Evolutionary conservation across 2,797 vertebrate species (phyloP).

Genomic region (Spinibarbus caldwelli): DNA sequence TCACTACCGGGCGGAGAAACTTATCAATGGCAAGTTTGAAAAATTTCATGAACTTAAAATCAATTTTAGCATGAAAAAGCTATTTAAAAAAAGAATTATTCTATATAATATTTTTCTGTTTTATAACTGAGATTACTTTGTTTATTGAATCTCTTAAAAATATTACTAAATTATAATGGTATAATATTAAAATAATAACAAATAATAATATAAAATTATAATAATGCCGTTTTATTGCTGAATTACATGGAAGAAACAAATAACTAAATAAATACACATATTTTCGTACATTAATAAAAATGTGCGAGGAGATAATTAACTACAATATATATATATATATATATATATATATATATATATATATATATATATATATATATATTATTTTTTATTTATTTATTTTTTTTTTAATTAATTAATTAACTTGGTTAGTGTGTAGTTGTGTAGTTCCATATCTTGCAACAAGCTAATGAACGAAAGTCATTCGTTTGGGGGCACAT

Average conservation of each 20-base stretch:
- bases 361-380: too few species aligned
- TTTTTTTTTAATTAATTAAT: too few species aligned
- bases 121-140: background rate
- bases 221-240: background rate
- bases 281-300: background rate
- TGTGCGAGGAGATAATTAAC: background rate
- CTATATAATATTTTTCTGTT: background rate
- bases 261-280: background rate
- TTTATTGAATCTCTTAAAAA: background rate
- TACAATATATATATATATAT: too few species aligned
- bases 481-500: background rate
- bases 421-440: too few species aligned
- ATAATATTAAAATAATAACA: background rate
- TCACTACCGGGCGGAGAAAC: slow-evolving; percentile 24
- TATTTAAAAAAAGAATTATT: background rate
- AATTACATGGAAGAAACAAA: background rate
- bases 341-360: too few species aligned
- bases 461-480: background rate
- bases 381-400: too few species aligned
- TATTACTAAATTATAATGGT: background rate
- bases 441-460: background rate
- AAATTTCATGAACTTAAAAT: background rate
- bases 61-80: background rate
- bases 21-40: background rate
- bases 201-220: background rate